phyloP scores from a whole-genome alignment of 2,113 vertebrate genomes.

The Centropus bengalensis region DNA sequence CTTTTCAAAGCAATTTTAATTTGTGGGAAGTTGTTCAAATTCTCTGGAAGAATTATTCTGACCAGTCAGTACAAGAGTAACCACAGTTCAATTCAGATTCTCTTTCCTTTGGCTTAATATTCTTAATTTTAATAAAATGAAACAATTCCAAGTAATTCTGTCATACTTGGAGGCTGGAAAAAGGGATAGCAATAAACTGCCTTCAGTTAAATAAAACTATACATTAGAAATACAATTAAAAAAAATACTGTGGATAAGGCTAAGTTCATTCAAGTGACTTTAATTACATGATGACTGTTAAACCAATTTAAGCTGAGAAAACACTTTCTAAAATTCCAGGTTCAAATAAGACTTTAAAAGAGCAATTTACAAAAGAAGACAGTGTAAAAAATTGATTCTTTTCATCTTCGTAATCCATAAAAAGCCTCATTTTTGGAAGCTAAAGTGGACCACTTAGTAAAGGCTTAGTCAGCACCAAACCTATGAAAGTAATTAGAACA shows the following conservation, averaged over 20 bases:
- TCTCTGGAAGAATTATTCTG: background rate
- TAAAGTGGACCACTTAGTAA: background rate
- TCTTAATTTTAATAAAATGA: background rate
- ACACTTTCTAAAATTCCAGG: background rate
- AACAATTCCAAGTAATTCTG: background rate
- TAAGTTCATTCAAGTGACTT: constrained; percentile 27
- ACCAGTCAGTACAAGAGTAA: background rate
- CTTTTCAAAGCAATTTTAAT: background rate
- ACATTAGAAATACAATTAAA: background rate
- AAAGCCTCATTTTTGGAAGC: constrained; percentile 36
- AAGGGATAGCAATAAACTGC: background rate
- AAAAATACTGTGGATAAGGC: background rate
- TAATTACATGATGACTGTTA: constrained; percentile 25
- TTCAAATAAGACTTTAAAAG: constrained; percentile 12
- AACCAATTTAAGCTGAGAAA: constrained; percentile 30
- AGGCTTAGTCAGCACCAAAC: constrained; percentile 40
- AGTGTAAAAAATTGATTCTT: constrained; percentile 27
- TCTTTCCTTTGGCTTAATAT: background rate
- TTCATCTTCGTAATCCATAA: constrained; percentile 53
- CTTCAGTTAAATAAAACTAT: background rate
- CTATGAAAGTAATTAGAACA: background rate
- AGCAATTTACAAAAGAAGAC: constrained; percentile 6
- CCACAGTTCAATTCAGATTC: background rate
- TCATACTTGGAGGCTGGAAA: background rate
- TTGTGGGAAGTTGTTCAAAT: background rate